phyloP scores from a whole-genome alignment of 2,888 invertebrate species.

The Fissipunctia ypsillon region DNA sequence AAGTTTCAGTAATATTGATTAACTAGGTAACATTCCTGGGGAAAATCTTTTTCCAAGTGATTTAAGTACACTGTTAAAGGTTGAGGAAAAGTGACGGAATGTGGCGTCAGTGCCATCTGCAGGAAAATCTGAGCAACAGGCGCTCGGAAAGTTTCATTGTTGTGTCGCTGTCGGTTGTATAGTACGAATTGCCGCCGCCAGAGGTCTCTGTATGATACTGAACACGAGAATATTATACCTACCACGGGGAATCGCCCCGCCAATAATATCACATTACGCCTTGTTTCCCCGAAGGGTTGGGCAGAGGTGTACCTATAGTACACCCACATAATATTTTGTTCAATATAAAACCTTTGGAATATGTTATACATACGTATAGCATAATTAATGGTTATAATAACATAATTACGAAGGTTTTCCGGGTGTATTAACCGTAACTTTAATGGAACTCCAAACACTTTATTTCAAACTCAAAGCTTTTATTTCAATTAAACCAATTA shows the following conservation, averaged over 20 bases:
- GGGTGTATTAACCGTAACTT: background rate
- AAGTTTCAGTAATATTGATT: conserved; percentile 3
- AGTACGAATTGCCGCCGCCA: conserved; percentile 46
- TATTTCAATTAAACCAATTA: too few species aligned
- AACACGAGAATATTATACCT: background rate
- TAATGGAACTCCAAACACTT: background rate
- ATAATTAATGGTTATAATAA: background rate
- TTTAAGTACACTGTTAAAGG: background rate
- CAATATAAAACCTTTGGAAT: background rate
- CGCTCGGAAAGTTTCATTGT: conserved; percentile 36
- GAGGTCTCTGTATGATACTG: conserved; percentile 56
- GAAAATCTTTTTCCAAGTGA: conserved; percentile 20
- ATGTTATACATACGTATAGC: background rate
- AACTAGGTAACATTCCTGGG: background rate
- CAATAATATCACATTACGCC: background rate
- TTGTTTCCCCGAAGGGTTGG: too few species aligned
- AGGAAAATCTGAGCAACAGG: conserved; percentile 59
- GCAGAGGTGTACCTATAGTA: too few species aligned
- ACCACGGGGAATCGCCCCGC: background rate
- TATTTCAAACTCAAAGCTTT: background rate
- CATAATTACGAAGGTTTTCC: background rate
- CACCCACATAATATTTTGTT: background rate
- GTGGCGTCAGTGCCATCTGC: conserved; percentile 67
- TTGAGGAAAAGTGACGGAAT: conserved; percentile 21
- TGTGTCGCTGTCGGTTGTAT: conserved; percentile 27